A percentile compares a stretch with the other conserved stretches of the same genome.
Evolutionary conservation across 2,113 vertebrate genomes (phyloP).

Genomic region (Irena cyanogastra): DNA sequence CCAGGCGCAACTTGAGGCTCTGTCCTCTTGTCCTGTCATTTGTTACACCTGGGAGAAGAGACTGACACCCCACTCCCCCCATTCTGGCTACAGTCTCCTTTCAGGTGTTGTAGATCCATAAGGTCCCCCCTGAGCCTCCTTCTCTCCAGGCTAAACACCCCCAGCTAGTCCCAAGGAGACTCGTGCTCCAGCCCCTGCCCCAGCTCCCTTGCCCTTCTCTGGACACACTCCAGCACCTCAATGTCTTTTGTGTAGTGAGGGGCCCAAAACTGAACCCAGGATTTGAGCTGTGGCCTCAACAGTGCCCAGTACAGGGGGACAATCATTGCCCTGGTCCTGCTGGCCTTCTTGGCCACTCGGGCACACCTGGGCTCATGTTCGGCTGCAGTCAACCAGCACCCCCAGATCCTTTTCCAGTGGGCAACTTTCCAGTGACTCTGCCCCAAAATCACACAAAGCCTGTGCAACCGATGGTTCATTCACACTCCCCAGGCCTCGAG

Average conservation of each 20-base stretch:
- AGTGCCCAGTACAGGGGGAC: not conserved
- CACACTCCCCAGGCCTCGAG: not conserved
- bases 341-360: not conserved
- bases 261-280: not conserved
- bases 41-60: not conserved
- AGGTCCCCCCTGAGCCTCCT: not conserved
- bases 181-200: not conserved
- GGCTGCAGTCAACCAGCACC: not conserved
- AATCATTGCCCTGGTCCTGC: not conserved
- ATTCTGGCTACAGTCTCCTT: not conserved
- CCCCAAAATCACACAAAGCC: not conserved
- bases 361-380: accelerated
- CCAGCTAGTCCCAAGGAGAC: not conserved
- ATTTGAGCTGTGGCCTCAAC: not conserved
- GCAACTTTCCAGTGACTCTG: not conserved
- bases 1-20: not conserved
- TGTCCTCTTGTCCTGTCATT: not conserved
- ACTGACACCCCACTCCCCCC: accelerated
- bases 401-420: not conserved
- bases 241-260: not conserved
- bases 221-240: not conserved
- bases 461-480: accelerated
- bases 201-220: not conserved
- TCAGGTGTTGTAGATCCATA: not conserved
- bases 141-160: not conserved